Conservation (phyloP, 2,113 vertebrate species). For the Calyptommatus sinebrachiatus region DNA sequence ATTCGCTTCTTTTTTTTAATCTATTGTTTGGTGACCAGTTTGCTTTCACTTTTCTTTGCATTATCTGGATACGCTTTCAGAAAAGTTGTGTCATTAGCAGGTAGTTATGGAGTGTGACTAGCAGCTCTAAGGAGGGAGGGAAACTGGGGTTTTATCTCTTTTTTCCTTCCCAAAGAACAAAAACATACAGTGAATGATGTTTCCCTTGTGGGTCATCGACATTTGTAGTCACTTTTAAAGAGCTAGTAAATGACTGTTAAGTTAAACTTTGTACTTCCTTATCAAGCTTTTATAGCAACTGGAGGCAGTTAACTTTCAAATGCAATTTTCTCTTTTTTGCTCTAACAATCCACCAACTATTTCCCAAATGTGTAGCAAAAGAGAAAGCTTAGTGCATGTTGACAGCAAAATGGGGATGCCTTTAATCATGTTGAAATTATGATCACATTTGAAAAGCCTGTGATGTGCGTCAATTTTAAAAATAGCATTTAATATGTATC, state of each 20-base stretch:
- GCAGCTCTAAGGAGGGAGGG: constrained; percentile 30
- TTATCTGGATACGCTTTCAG: constrained; percentile 23
- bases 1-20: constrained; percentile 13
- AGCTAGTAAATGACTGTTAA: not conserved
- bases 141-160: not conserved
- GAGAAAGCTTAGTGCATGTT: not conserved
- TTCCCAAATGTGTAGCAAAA: not conserved
- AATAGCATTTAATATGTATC: not conserved
- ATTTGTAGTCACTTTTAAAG: not conserved
- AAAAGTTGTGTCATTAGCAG: not conserved
- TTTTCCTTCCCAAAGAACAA: constrained; percentile 41
- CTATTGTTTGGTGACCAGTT: constrained; percentile 32
- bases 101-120: not conserved
- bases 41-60: constrained; percentile 21
- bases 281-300: not conserved
- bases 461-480: not conserved
- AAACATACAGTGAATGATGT: not conserved
- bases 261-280: not conserved
- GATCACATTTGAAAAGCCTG: not conserved
- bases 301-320: not conserved
- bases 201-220: not conserved
- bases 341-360: not conserved
- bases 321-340: not conserved
- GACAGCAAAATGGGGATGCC: not conserved
- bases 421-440: constrained; percentile 5